Evolutionary conservation across 2,888 invertebrate species (phyloP), one percentile per base, ranked within the genome.

Genomic region (Erebia palarica): DNA sequence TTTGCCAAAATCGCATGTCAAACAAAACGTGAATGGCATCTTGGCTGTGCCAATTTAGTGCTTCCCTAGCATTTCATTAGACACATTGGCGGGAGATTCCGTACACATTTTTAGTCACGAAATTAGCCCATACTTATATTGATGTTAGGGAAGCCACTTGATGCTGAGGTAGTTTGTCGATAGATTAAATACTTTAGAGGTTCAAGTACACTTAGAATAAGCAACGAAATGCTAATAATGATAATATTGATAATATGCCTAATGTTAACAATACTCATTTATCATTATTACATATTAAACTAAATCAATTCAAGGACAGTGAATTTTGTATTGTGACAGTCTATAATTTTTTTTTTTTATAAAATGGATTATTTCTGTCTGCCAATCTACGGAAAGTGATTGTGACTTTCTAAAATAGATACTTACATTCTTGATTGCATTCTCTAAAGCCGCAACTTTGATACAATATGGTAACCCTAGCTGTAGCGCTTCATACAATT

Each of bases 211-310:
- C 80, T 75, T 84, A 89, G 86, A 80, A 59, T 79, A 76, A 73
- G 73, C 69, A 69, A 72, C 67, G 89, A 16, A 55, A 55, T 55
- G 55, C 55, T 55, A 55, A 55, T 55, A 90, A 80, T 79, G 81
- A 88, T 91, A 90, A 86, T 90, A 89, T 86, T 87, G 86, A 86
- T 86, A 83, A 88, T 63, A 47, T 86, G 84, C 85, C 85, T 85
- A 84, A 82, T 84, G 86, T 86, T 88, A 84, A 88, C 87, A 92
- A 92, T 92, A 92, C 92, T 92, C 92, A 91, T 89, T 82, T 85
- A 83, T 85, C 83, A 84, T 87, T 74, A 74, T 74, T 74, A 75
- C 82, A 79, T 77, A 78, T 84, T 81, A 75, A 78, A 11, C 7
- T n/a, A 14, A 78, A 79, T 78, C 65, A 73, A 70, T 55, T 42